Conservation (phyloP, 2,888 invertebrate genomes). For the Elegia similella region DNA sequence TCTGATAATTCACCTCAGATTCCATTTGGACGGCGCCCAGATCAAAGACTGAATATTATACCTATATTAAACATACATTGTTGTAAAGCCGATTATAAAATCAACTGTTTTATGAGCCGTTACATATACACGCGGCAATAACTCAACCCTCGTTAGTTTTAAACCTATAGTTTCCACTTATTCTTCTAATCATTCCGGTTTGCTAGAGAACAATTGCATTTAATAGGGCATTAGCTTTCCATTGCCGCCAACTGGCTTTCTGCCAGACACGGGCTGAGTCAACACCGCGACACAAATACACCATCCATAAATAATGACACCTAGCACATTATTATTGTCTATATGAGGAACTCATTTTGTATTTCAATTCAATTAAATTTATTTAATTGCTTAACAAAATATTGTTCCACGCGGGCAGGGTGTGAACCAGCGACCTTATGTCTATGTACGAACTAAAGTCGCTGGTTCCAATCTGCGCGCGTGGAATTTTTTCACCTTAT, state of each 20-base stretch:
- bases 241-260: slow-evolving; percentile 51
- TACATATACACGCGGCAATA: slow-evolving; percentile 23
- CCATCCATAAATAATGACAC: slow-evolving; percentile 37
- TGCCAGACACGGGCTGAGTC: slow-evolving; percentile 57
- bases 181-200: slow-evolving; percentile 44
- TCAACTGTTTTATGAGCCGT: background rate
- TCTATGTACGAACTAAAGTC: no score
- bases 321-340: slow-evolving; percentile 24
- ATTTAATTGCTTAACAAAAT: slow-evolving; percentile 34
- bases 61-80: background rate
- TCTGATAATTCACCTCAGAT: background rate
- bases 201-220: slow-evolving; percentile 55
- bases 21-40: background rate
- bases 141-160: slow-evolving; percentile 34
- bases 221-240: slow-evolving; percentile 57
- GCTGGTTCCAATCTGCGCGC: no score
- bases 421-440: no score
- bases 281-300: slow-evolving; percentile 51
- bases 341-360: slow-evolving; percentile 19
- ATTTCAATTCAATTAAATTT: slow-evolving; percentile 8
- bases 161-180: slow-evolving; percentile 41
- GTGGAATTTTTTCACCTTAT: no score
- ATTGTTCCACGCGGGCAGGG: no score
- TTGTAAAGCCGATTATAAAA: background rate
- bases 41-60: background rate